Evolutionary conservation across 30 jellyfish, hydroid and myxozoan genomes (phyloP), one percentile per base, ranked within the genome.

Genomic region (Cassiopea andromeda): DNA sequence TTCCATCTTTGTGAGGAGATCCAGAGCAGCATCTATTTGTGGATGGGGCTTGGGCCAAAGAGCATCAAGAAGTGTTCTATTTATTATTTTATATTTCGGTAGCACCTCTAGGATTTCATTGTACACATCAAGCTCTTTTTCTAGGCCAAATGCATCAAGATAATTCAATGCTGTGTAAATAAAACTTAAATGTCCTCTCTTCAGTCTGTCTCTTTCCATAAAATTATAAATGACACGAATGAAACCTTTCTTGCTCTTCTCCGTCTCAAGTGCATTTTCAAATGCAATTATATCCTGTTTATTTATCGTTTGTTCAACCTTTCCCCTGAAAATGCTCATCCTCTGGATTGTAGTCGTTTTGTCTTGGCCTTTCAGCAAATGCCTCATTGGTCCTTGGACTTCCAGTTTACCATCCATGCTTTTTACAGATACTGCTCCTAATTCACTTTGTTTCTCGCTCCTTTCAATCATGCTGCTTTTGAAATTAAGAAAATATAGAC

Each of bases 31-130:
- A 78, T 86, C 87, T 48, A 92, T 92, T 72, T 96, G 99, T 60
- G 99, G 99, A 72, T 92, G 94, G 1, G 98, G 97, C 67, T 92
- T 92, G 14, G 98, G 97, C 99, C 99, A 96, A 46, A 92, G 19
- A 0, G 97, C 97, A 89, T 96, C 99, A 10, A 96, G 72, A 48
- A 92, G n/a, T 3, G 97, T 83, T 67, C 81, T 89, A 64, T 92
- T 96, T 5, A 47, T 78, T 80, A 92, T 93, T 69, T 78, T 92
- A 59, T 89, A 94, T 60, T 93, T 85, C 69, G 99, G 99, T 43
- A 96, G 86, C 18, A 89, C 98, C 78, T 96, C 97, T 27, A 96
- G 69, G 1, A 96, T 81, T 71, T 85, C 92, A 73, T 96, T 92
- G 82, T 96, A 96, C 8, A 81, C 97, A 61, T 89, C 97, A 46